Evolutionary conservation across 30 jellyfish, hydroid and myxozoan genomes (phyloP).

Genomic region (Aurelia coerulea): DNA sequence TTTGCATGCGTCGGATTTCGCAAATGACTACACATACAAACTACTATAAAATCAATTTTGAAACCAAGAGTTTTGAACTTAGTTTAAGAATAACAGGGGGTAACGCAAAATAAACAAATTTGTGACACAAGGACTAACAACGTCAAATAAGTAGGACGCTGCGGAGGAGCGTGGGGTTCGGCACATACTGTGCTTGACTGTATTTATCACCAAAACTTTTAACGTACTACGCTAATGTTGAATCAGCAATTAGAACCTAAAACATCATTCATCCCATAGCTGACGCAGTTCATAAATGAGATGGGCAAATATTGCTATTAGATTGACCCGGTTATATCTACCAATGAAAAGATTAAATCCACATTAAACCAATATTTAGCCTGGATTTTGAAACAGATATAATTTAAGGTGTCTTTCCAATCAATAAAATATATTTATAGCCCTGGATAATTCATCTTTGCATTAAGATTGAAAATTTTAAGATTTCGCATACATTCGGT

Average conservation of each 20-base stretch:
- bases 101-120: no score
- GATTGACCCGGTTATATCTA: slow-evolving; percentile 1
- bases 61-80: no score
- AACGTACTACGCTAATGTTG: background rate
- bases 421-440: slow-evolving; percentile 45
- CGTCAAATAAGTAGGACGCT: no score
- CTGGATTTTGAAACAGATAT: slow-evolving; percentile 51
- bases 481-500: slow-evolving; percentile 7
- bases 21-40: no score
- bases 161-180: no score
- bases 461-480: slow-evolving; percentile 28
- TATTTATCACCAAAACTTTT: no score
- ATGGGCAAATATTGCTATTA: slow-evolving; percentile 1
- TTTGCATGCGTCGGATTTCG: no score
- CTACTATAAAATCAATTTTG: no score
- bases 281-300: background rate
- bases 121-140: no score
- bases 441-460: slow-evolving; percentile 36
- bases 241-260: background rate
- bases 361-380: slow-evolving; percentile 22
- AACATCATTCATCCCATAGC: background rate
- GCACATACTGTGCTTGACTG: no score
- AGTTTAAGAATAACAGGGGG: no score
- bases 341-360: slow-evolving; percentile 16
- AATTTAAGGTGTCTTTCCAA: slow-evolving; percentile 38